Evolutionary conservation across 1,140 invertebrate species (phyloP).

Genomic region (Globodera ellingtonae): DNA sequence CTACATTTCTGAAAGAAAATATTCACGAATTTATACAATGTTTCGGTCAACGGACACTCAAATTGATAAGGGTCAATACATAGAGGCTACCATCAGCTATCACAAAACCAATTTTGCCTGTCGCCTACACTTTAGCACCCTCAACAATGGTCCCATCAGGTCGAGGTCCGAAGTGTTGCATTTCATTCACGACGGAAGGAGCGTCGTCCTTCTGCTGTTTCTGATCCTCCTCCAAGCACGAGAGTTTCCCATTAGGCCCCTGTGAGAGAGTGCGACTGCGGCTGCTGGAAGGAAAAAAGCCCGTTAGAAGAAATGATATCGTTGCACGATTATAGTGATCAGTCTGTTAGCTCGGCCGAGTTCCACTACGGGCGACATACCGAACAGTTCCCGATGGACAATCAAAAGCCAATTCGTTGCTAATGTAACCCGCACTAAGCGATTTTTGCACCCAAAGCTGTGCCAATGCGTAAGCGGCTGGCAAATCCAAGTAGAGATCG

Average conservation of each 20-base stretch:
- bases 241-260: constrained; percentile 38
- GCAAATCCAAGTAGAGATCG: constrained; percentile 49
- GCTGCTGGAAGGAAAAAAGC: constrained; percentile 21
- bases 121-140: too few species aligned
- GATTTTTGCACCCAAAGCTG: constrained; percentile 50
- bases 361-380: neutral
- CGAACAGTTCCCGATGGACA: constrained; percentile 37
- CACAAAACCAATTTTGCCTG: too few species aligned
- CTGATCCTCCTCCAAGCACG: constrained; percentile 22
- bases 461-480: constrained; percentile 50
- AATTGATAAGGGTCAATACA: too few species aligned
- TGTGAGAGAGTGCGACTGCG: constrained; percentile 42
- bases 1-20: too few species aligned
- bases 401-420: constrained; percentile 27
- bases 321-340: neutral
- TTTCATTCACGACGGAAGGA: neutral
- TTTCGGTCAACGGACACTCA: neutral
- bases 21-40: too few species aligned
- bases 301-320: neutral
- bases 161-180: neutral
- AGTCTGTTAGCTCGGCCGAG: too few species aligned
- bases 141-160: neutral
- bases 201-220: neutral
- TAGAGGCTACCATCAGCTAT: too few species aligned
- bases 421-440: constrained; percentile 35